Conservation (phyloP, 1,140 invertebrate genomes). For the Drosophila watanabei region DNA sequence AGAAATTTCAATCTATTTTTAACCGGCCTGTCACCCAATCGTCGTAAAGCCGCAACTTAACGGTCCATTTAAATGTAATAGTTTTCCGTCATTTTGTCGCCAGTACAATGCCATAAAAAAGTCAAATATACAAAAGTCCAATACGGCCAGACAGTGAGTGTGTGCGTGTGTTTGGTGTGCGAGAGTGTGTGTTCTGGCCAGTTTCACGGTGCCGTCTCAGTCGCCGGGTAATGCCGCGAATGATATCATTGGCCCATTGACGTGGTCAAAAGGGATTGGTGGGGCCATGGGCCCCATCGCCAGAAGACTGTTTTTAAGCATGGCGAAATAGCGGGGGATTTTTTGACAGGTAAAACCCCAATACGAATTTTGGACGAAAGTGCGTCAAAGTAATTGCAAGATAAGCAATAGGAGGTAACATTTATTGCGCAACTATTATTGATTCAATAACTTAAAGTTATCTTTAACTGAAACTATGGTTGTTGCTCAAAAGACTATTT, state of each 20-base stretch:
- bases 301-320: background rate
- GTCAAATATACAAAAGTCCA: slow-evolving; percentile 33
- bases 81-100: slow-evolving; percentile 59
- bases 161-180: background rate
- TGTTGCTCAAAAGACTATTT: too few relatives aligned
- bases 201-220: slow-evolving; percentile 48
- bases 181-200: slow-evolving; percentile 49
- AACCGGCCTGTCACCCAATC: slow-evolving; percentile 50
- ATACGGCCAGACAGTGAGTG: slow-evolving; percentile 4
- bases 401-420: background rate
- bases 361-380: background rate
- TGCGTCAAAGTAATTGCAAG: background rate
- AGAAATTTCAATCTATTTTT: slow-evolving; percentile 55
- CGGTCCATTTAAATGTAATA: slow-evolving; percentile 58
- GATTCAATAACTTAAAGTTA: background rate
- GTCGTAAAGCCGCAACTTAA: slow-evolving; percentile 50
- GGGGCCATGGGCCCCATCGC: background rate
- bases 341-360: slow-evolving; percentile 1
- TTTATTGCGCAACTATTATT: slow-evolving; percentile 1
- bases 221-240: slow-evolving; percentile 56
- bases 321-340: background rate
- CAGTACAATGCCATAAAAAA: slow-evolving; percentile 63
- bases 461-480: background rate
- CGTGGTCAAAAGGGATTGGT: slow-evolving; percentile 24
- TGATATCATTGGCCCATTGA: slow-evolving; percentile 68